These are phyloP conservation scores for Adineta ricciae DNA, from an alignment of 2,888 invertebrate genomes.

Conservation along the genomic window DNA sequence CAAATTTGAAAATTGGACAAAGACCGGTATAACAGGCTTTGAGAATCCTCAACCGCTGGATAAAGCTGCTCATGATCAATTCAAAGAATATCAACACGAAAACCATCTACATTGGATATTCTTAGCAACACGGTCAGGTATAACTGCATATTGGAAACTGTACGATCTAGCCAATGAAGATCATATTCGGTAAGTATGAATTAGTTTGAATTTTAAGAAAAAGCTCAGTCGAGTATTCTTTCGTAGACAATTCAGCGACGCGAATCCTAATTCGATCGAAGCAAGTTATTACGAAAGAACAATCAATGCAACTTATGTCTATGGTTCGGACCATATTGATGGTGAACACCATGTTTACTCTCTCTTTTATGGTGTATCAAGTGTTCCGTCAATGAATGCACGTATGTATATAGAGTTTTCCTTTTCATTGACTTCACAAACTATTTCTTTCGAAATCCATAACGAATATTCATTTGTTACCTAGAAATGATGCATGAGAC, in stretches of 20 bases:
- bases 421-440: background rate
- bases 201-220: background rate
- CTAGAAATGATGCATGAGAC: background rate
- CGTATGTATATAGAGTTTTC: background rate
- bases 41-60: background rate
- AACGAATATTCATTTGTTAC: background rate
- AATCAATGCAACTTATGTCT: constrained; percentile 2
- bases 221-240: too few species aligned
- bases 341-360: constrained; percentile 6
- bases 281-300: constrained; percentile 10
- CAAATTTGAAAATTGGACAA: constrained; percentile 21
- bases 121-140: background rate
- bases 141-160: constrained; percentile 15
- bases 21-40: background rate
- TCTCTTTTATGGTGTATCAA: background rate
- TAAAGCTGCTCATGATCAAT: background rate
- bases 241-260: background rate
- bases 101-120: constrained; percentile 21
- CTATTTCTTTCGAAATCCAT: background rate
- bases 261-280: constrained; percentile 15
- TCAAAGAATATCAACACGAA: background rate
- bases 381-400: background rate
- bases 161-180: constrained; percentile 10
- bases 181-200: background rate
- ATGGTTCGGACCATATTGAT: background rate